Evolutionary conservation across 1,140 invertebrate species (phyloP).

Genomic region (Temnothorax nylanderi): DNA sequence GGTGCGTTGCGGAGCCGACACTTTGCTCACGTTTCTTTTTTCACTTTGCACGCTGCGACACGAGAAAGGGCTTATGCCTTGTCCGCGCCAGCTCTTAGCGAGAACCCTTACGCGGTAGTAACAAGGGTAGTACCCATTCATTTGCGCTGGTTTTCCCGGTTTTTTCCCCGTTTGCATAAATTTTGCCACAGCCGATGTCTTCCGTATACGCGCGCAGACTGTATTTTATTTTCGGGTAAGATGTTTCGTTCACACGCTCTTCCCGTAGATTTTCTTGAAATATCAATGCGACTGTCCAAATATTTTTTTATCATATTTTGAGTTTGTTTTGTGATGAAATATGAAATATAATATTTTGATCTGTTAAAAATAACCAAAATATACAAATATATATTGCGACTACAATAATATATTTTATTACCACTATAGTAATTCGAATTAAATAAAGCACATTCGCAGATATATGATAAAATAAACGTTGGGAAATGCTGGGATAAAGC

Average conservation of each 20-base stretch:
- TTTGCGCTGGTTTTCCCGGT: slow-evolving; percentile 57
- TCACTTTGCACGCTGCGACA: slow-evolving; percentile 67
- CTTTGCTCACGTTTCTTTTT: slow-evolving; percentile 63
- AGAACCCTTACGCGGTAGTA: slow-evolving; percentile 38
- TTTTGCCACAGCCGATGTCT: background rate
- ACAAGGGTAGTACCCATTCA: slow-evolving; percentile 67
- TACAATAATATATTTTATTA: background rate
- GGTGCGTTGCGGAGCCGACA: slow-evolving; percentile 22
- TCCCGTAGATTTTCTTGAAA: background rate
- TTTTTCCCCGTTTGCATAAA: background rate
- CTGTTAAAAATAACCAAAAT: background rate
- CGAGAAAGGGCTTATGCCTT: slow-evolving; percentile 72
- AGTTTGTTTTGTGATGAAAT: slow-evolving; percentile 17
- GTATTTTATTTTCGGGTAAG: slow-evolving; percentile 20
- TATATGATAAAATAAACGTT: slow-evolving; percentile 7
- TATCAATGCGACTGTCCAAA: background rate
- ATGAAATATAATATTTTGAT: background rate
- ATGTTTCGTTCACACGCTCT: background rate
- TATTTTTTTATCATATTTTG: background rate
- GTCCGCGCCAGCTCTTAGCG: slow-evolving; percentile 63
- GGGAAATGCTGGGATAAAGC: background rate
- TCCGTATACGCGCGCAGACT: background rate
- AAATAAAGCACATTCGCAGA: background rate
- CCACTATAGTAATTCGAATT: background rate
- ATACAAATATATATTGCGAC: background rate